Conservation (phyloP, 2,113 vertebrate species). For the Cheilinus undulatus region DNA sequence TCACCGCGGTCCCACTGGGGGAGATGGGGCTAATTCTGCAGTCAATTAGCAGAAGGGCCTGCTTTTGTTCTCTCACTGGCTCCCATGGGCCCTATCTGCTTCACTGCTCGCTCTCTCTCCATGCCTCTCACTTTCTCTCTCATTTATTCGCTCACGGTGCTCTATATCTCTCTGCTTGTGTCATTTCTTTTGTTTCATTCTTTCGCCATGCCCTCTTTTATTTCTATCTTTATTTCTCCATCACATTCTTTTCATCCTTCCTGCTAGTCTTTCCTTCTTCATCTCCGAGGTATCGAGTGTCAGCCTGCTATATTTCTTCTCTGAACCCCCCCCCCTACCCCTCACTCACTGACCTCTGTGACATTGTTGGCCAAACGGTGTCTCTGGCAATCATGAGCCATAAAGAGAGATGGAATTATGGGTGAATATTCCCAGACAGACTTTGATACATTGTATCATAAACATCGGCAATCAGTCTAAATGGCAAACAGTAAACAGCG, state of each 20-base stretch:
- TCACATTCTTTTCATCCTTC: slow-evolving; percentile 52
- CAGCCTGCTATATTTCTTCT: slow-evolving; percentile 83
- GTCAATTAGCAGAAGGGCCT: slow-evolving; percentile 99
- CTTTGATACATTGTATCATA: slow-evolving; percentile 54
- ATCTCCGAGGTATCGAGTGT: slow-evolving; percentile 83
- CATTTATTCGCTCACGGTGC: slow-evolving; percentile 60
- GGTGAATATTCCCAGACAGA: slow-evolving; percentile 35
- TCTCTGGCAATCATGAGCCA: slow-evolving; percentile 82
- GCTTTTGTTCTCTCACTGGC: slow-evolving; percentile 91
- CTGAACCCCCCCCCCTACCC: slow-evolving; percentile 5
- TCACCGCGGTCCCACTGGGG: slow-evolving; percentile 88
- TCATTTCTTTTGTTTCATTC: slow-evolving; percentile 80
- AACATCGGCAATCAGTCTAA: slow-evolving; percentile 41
- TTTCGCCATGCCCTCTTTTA: slow-evolving; percentile 73
- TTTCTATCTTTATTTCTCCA: slow-evolving; percentile 75
- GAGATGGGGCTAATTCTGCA: slow-evolving; percentile 95
- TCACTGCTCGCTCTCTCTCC: slow-evolving; percentile 75
- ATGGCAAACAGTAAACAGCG: slow-evolving; percentile 54
- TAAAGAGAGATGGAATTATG: slow-evolving; percentile 67
- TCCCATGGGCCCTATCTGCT: slow-evolving; percentile 90
- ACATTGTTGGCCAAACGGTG: slow-evolving; percentile 89
- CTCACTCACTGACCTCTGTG: slow-evolving; percentile 87
- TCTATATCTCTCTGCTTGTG: slow-evolving; percentile 58
- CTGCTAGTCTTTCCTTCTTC: slow-evolving; percentile 76
- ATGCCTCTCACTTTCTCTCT: slow-evolving; percentile 71